Base-by-base conservation (phyloP, 2,113 vertebrate species). In the Oceanodroma tethys region DNA sequence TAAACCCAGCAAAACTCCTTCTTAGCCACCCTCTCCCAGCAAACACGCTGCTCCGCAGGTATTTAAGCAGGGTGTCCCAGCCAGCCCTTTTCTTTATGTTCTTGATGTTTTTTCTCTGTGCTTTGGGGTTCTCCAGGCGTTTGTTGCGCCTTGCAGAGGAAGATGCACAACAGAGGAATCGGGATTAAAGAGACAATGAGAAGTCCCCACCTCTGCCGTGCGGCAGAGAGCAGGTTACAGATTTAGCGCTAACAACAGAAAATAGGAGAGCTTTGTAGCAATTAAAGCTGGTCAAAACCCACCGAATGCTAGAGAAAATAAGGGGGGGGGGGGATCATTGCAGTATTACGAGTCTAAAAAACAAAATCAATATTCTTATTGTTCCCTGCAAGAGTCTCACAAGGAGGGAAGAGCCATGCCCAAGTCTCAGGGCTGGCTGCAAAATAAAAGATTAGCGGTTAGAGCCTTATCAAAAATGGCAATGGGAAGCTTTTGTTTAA, bases 201-300 rank as follows among this genome's bases (percentile, higher is more conserved):
- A 40, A 23, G 48, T 76, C 55, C 84, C 11, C 62, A 73, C 40
- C 1, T 0, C 76, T 59, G 86, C 42, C 2, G 0, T 56, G 86
- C 0, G 0, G 81, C 26, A 3, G 42, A 36, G 84, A 91, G 52
- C 30, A 19, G 74, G 85, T 27, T 70, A 73, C 1, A 1, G 86
- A 74, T 88, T 90, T 75, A 91, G 36, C 4, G 25, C 59, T 90
- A 67, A 71, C 53, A 34, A 16, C 55, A 80, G 84, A 84, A 87
- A 70, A 68, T 4, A 40, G 80, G n/a, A 81, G 59, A 91, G 74
- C 29, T 90, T 76, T 88, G 84, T 10, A 67, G 66, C 79, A 83
- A 93, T 76, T 94, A 80, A 85, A 96, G 86, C 74, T 68, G 62
- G 78, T 50, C 86, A 86, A 82, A 97, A 9, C 58, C 63, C 88